Conservation (phyloP, 37 sponge, comb jelly and placozoan genomes). For the Oopsacas minuta region DNA sequence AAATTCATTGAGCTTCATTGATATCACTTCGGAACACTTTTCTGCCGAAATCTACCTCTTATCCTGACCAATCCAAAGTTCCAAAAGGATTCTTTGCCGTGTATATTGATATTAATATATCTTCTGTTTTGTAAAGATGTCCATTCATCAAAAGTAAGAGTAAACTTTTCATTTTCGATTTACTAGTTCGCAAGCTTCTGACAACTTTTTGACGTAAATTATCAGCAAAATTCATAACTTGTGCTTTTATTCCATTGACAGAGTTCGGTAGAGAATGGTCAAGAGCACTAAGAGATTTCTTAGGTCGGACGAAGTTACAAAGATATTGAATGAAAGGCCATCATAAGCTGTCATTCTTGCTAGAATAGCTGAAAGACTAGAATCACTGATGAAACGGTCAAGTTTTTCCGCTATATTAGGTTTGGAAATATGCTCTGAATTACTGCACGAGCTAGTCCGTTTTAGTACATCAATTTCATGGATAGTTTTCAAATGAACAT, state of each 20-base stretch:
- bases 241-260: background rate
- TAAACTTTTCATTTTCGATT: background rate
- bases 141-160: slow-evolving; percentile 3
- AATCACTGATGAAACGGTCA: background rate
- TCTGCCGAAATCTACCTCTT: background rate
- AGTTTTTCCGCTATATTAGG: background rate
- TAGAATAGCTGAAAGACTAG: background rate
- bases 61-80: background rate
- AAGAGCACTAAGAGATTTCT: slow-evolving; percentile 7
- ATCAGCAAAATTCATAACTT: background rate
- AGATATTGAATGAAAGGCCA: background rate
- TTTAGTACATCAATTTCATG: background rate
- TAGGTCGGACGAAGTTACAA: background rate
- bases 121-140: slow-evolving; percentile 11
- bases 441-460: background rate
- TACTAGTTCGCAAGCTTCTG: background rate
- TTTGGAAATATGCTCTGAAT: background rate
- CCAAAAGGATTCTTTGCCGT: background rate
- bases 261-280: background rate
- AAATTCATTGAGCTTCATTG: background rate
- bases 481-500: background rate
- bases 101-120: slow-evolving; percentile 4
- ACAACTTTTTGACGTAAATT: background rate
- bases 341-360: slow-evolving; percentile 4
- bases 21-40: background rate